phyloP scores from a whole-genome alignment of 1,140 invertebrate genomes.

The Coptotermes formosanus region DNA sequence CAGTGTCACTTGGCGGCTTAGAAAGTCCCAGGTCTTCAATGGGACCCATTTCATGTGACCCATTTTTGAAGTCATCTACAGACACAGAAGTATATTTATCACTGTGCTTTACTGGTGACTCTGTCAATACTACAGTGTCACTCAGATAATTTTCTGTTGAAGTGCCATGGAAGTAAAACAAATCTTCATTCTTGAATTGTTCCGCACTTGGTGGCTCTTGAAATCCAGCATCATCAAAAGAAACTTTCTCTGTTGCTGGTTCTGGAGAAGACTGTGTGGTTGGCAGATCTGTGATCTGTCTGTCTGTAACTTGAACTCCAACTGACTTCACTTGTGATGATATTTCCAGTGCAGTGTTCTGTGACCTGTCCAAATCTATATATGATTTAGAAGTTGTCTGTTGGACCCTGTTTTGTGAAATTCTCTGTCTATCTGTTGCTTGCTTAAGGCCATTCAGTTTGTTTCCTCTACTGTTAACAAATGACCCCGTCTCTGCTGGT shows the following conservation, averaged over 20 bases:
- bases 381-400: neutral
- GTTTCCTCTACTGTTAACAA: constrained; percentile 55
- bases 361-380: neutral
- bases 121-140: neutral
- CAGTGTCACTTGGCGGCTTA: neutral
- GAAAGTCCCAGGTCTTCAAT: neutral
- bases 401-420: neutral
- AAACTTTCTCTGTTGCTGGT: neutral
- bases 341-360: neutral
- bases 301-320: neutral
- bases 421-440: neutral
- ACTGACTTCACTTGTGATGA: neutral
- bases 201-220: neutral
- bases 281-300: neutral
- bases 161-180: neutral
- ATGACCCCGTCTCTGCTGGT: constrained; percentile 70
- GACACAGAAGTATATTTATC: neutral
- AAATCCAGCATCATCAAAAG: neutral
- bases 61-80: neutral
- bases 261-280: neutral
- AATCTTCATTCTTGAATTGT: neutral
- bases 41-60: neutral
- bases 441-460: neutral
- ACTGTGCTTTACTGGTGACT: neutral
- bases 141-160: neutral